phyloP scores from a whole-genome alignment of 2,113 vertebrate species.

The Falcunculus frontatus region DNA sequence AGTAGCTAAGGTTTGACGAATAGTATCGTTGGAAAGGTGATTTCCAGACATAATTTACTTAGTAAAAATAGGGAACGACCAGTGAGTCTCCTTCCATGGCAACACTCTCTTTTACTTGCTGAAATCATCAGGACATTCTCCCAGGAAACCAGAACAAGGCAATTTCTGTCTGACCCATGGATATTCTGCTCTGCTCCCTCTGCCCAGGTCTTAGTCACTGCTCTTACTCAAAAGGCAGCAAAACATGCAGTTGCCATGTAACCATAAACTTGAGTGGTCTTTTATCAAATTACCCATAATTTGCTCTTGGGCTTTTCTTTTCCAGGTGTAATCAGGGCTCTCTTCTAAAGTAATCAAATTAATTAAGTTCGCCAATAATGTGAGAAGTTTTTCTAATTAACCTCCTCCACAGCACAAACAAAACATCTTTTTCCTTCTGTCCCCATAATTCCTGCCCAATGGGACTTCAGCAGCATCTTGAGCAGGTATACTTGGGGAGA shows the following conservation, averaged over 20 bases:
- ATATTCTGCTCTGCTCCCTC: neutral
- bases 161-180: neutral
- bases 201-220: neutral
- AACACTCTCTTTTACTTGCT: neutral
- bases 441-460: neutral
- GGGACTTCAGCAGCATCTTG: neutral
- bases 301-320: neutral
- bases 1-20: neutral
- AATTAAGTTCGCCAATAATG: neutral
- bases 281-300: neutral
- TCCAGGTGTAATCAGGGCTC: neutral
- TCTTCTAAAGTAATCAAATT: neutral
- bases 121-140: neutral
- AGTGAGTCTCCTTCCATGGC: neutral
- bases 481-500: neutral
- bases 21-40: neutral
- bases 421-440: neutral
- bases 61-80: neutral
- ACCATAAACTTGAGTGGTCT: neutral
- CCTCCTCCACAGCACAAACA: neutral
- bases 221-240: neutral
- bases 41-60: neutral
- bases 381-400: slow-evolving; percentile 19
- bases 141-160: neutral
- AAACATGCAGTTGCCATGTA: neutral